A percentile compares a stretch with the other conserved stretches of the same genome.
These are phyloP conservation scores for Catonia carolina DNA, from an alignment of 2,888 invertebrate species.

Conservation along the genomic window DNA sequence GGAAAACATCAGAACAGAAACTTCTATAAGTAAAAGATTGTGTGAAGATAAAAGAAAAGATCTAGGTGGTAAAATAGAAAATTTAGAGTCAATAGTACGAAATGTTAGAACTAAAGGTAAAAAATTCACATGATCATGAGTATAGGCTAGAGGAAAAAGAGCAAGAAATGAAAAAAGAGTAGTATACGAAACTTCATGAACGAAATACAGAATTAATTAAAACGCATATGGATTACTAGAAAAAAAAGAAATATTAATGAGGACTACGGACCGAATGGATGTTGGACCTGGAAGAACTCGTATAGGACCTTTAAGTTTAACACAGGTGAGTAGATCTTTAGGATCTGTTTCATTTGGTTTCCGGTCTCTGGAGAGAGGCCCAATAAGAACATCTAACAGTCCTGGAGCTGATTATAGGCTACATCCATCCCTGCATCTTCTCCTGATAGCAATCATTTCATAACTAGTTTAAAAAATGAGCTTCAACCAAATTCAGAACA, in stretches of 20 bases:
- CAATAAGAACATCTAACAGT: slow-evolving; percentile 32
- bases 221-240: slow-evolving; percentile 99
- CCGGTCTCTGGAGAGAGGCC: slow-evolving; percentile 62
- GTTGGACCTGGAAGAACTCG: slow-evolving; percentile 40
- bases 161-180: slow-evolving; percentile 88
- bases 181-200: slow-evolving; percentile 95
- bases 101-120: no score
- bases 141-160: slow-evolving; percentile 91
- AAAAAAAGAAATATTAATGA: slow-evolving; percentile 89
- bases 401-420: slow-evolving; percentile 34
- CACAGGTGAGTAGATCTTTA: slow-evolving; percentile 51
- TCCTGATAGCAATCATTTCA: slow-evolving; percentile 38
- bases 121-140: no score
- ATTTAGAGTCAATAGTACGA: no score
- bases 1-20: no score
- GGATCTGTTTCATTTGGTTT: slow-evolving; percentile 86
- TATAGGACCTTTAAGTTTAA: slow-evolving; percentile 37
- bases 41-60: no score
- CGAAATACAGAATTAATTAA: slow-evolving; percentile 96
- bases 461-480: slow-evolving; percentile 39
- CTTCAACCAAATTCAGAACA: slow-evolving; percentile 31
- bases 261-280: slow-evolving; percentile 59
- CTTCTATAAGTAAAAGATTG: no score
- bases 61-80: no score
- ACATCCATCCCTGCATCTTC: slow-evolving; percentile 37